Evolutionary conservation across 2,797 vertebrate species (phyloP).

Genomic region (Mus spretus): DNA sequence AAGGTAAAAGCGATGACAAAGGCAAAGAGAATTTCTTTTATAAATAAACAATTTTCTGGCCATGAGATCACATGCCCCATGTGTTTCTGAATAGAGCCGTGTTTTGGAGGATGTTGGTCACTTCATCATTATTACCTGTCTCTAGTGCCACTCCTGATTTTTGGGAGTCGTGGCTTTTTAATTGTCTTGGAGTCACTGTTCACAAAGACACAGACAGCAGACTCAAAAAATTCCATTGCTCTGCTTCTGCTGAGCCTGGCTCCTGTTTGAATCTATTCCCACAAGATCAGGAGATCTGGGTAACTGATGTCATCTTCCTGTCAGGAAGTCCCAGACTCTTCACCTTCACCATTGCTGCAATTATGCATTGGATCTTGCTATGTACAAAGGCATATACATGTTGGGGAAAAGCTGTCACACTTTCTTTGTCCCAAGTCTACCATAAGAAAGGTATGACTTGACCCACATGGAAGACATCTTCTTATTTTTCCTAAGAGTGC

Average conservation of each 20-base stretch:
- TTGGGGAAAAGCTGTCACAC: background rate
- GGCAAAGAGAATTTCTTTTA: background rate
- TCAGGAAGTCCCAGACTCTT: background rate
- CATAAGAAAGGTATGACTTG: background rate
- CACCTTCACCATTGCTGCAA: background rate
- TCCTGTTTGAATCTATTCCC: background rate
- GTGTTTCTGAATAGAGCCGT: background rate
- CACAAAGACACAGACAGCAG: background rate
- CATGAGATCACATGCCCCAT: background rate
- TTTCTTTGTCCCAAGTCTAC: background rate
- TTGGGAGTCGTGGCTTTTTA: background rate
- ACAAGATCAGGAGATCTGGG: background rate
- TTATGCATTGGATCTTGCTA: background rate
- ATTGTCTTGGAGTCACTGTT: background rate
- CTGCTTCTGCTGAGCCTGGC: background rate
- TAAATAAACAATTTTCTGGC: constrained; percentile 27
- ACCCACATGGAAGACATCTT: background rate
- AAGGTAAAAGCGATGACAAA: constrained; percentile 17
- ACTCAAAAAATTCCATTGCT: background rate
- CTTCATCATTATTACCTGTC: background rate
- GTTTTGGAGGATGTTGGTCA: background rate
- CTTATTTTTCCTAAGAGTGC: background rate
- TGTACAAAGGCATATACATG: constrained; percentile 16
- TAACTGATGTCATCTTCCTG: background rate
- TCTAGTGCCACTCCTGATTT: background rate